These are phyloP conservation scores for Sinonovacula constricta DNA, from an alignment of 1,140 invertebrate species.

Conservation along the genomic window DNA sequence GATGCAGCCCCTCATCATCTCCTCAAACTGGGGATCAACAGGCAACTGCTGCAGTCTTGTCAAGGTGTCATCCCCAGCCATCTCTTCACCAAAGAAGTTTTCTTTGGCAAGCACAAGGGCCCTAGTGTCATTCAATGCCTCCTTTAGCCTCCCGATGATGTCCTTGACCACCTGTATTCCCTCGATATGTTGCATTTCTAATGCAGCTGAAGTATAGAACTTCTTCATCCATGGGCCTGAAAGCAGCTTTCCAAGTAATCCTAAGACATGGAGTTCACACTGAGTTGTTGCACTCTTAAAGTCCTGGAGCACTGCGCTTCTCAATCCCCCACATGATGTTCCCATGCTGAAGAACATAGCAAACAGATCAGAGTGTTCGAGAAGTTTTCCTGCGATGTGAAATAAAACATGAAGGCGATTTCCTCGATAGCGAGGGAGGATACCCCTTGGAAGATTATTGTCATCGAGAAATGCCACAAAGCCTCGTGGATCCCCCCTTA, in stretches of 20 bases:
- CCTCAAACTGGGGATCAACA: slow-evolving; percentile 9
- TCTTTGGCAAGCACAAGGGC: not conserved
- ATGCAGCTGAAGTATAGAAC: slow-evolving; percentile 35
- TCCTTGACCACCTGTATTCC: slow-evolving; percentile 27
- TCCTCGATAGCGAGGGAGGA: slow-evolving; percentile 1
- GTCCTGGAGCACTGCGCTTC: slow-evolving; percentile 3
- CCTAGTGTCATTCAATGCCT: too few relatives aligned
- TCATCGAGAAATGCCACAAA: not conserved
- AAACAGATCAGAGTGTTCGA: not conserved
- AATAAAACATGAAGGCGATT: not conserved
- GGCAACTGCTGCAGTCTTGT: not conserved
- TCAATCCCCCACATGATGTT: slow-evolving; percentile 21
- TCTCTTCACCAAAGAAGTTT: slow-evolving; percentile 30
- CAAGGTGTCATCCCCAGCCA: not conserved
- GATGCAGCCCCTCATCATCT: slow-evolving; percentile 25
- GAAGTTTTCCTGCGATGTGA: not conserved
- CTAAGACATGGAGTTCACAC: slow-evolving; percentile 50
- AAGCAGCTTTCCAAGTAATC: slow-evolving; percentile 47
- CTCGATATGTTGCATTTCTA: slow-evolving; percentile 26
- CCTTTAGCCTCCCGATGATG: slow-evolving; percentile 9
- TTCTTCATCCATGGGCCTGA: slow-evolving; percentile 54
- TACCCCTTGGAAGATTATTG: not conserved
- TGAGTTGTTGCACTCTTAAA: slow-evolving; percentile 1
- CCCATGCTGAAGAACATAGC: not conserved
- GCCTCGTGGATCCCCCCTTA: not conserved